These are phyloP conservation scores for Gopherus flavomarginatus DNA, from an alignment of 2,113 vertebrate genomes.

Conservation along the genomic window DNA sequence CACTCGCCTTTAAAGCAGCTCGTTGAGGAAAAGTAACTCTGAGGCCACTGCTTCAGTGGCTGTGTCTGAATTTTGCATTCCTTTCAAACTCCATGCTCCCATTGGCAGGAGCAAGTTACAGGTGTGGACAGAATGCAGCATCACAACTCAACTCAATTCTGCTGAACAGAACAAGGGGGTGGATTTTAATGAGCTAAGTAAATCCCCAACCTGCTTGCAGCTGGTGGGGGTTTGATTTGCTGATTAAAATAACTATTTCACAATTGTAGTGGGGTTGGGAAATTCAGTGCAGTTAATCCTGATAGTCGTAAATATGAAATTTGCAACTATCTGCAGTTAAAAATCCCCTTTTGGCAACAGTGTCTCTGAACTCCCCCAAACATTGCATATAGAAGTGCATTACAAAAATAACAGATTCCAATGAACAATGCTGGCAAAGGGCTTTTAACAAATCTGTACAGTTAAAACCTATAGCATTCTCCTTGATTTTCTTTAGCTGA, in stretches of 20 bases:
- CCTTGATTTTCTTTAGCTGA: not conserved
- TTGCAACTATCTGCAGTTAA: not conserved
- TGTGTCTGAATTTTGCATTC: not conserved
- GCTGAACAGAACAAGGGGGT: not conserved
- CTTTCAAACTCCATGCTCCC: accelerated
- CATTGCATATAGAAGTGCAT: not conserved
- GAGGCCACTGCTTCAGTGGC: not conserved
- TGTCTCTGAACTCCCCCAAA: not conserved
- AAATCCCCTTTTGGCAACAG: not conserved
- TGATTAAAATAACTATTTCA: not conserved
- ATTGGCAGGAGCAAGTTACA: not conserved
- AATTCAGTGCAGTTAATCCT: not conserved
- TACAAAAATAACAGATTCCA: not conserved
- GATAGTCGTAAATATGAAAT: not conserved
- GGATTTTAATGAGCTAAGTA: not conserved
- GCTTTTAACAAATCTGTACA: not conserved
- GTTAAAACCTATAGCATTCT: not conserved
- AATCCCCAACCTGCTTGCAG: not conserved
- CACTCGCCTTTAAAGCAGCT: not conserved
- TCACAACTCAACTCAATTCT: not conserved
- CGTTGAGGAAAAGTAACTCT: not conserved
- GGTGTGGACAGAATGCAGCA: accelerated
- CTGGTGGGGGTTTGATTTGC: not conserved
- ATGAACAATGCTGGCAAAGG: slow-evolving; percentile 23
- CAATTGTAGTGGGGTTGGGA: not conserved